Evolutionary conservation across 2,888 invertebrate genomes (phyloP).

Genomic region (Synergus gifuensis): DNA sequence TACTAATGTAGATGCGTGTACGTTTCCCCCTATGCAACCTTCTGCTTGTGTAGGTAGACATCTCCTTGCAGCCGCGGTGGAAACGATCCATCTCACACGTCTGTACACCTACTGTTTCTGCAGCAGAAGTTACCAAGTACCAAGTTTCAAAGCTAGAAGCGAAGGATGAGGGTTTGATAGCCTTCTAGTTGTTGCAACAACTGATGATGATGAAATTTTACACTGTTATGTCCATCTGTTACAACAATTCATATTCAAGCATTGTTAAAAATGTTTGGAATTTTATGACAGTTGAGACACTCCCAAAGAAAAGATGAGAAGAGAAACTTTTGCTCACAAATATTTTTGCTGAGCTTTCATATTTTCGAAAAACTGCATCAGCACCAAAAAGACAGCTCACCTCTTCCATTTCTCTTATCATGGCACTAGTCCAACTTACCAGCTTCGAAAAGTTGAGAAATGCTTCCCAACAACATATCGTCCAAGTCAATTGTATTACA

Average conservation of each 20-base stretch:
- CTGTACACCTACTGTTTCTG: constrained; percentile 4
- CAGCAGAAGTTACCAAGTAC: background rate
- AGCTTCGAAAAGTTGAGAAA: background rate
- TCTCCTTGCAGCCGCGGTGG: constrained; percentile 17
- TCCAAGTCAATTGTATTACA: background rate
- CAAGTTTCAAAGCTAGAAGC: background rate
- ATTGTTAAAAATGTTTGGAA: too few relatives aligned
- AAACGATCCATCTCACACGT: constrained; percentile 25
- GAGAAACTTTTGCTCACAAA: background rate
- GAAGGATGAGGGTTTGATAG: background rate
- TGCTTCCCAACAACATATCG: background rate
- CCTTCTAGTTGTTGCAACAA: background rate
- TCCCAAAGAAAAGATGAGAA: background rate
- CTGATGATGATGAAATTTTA: background rate
- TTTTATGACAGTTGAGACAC: too few relatives aligned
- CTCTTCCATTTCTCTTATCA: background rate
- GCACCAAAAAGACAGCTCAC: background rate
- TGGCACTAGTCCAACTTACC: constrained; percentile 6
- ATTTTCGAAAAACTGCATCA: background rate
- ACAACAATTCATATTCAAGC: background rate
- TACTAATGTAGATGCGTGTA: constrained; percentile 35
- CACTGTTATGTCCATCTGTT: background rate
- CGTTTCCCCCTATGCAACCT: constrained; percentile 15
- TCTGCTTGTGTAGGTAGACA: constrained; percentile 15
- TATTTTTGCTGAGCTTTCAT: background rate